Conservation (phyloP, 64 coral and sea anemone species). For the Dendrophyllia cribrosa region DNA sequence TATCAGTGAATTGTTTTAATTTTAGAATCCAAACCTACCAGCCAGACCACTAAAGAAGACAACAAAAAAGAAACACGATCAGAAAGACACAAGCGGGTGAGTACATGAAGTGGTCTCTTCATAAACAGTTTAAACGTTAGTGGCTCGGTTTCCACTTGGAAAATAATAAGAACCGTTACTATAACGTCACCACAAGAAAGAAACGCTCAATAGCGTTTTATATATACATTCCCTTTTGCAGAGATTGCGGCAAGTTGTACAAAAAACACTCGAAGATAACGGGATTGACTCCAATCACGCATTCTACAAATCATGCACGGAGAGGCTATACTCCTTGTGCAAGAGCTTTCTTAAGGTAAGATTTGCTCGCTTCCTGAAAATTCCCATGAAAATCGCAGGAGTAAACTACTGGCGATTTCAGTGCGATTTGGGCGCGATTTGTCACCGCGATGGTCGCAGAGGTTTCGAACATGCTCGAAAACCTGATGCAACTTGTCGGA, state of each 20-base stretch:
- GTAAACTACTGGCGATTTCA: too few species aligned
- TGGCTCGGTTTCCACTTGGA: too few species aligned
- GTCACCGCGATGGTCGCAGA: too few species aligned
- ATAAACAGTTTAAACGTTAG: not conserved
- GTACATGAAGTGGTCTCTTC: not conserved
- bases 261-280: constrained; percentile 47
- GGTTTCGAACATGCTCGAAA: too few species aligned
- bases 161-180: too few species aligned
- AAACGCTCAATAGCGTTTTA: not conserved
- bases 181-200: too few species aligned
- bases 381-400: too few species aligned
- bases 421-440: too few species aligned
- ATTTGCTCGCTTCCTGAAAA: not conserved
- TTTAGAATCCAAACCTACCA: too few species aligned
- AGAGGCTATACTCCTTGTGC: constrained; percentile 51
- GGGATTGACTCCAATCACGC: constrained; percentile 23
- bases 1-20: too few species aligned
- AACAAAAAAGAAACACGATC: constrained; percentile 54
- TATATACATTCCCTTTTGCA: not conserved
- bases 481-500: too few species aligned
- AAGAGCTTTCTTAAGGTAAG: constrained; percentile 77
- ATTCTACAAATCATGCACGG: constrained; percentile 44
- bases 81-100: constrained; percentile 65
- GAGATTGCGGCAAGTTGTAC: constrained; percentile 59
- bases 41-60: not conserved